Evolutionary conservation across 2,797 vertebrate genomes (phyloP), one percentile per base, ranked within the genome.

Genomic region (Antennarius maculatus): DNA sequence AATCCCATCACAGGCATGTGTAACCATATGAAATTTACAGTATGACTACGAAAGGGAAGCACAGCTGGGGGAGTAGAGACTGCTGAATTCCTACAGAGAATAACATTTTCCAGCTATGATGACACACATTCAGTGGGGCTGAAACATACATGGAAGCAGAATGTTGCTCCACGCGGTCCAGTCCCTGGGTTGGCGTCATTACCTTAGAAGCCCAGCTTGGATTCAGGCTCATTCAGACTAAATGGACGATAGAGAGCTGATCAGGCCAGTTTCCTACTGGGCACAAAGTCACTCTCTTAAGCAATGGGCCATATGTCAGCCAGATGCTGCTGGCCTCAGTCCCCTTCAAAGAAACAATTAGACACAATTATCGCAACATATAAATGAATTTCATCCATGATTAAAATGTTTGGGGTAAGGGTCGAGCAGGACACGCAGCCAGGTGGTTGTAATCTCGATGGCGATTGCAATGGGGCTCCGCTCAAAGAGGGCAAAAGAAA

Each of bases 331-430:
- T 1, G 68, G 86, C 77, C 83, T 75, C 54, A 12, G 71, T 78
- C 76, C 78, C 76, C 89, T 92, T 94, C 92, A 94, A 94, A 94
- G 92, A 90, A 92, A 91, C 91, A 92, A 95, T 93, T 93, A 93
- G 81, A 85, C 74, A 80, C 90, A 93, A 93, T 94, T 94, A 93
- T 93, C 67, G 82, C 83, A 86, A 93, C 91, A 87, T 92, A 93
- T 90, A 92, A 93, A 94, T 94, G 84, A 94, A 94, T 92, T 93
- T 93, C 69, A 89, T 92, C 89, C 86, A 88, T 80, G 88, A 93
- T 93, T 92, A 91, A 85, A 91, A 91, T 89, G 88, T 90, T 87
- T 74, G 86, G 70, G 37, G 79, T 37, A 60, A 67, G 64, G 76
- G 82, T 64, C 16, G 27, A 80, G 67, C 79, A 18, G 66, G 78